Evolutionary conservation across 2,888 invertebrate genomes (phyloP).

Genomic region (Kryphioiulus occultus): DNA sequence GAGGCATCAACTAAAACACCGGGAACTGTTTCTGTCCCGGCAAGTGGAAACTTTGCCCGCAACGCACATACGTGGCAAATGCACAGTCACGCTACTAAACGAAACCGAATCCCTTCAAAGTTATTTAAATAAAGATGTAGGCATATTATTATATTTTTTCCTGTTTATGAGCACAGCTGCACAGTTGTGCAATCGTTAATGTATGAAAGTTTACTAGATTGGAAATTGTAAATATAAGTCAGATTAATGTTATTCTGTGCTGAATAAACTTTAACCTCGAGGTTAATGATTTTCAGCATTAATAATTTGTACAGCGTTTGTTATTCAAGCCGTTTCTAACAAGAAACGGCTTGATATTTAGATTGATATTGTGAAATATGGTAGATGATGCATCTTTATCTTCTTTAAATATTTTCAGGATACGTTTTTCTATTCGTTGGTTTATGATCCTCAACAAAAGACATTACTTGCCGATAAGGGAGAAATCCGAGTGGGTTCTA

Average conservation of each 20-base stretch:
- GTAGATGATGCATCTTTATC: neutral
- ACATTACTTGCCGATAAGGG: slow-evolving; percentile 98
- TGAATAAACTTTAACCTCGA: too few relatives aligned
- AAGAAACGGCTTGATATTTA: too few relatives aligned
- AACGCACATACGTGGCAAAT: slow-evolving; percentile 99
- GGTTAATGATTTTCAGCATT: too few relatives aligned
- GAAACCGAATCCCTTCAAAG: slow-evolving; percentile 97
- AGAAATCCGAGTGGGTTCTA: slow-evolving; percentile 88
- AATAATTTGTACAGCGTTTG: too few relatives aligned
- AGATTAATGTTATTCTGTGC: too few relatives aligned
- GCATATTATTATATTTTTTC: slow-evolving; percentile 60
- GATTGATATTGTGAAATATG: too few relatives aligned
- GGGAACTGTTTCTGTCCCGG: slow-evolving; percentile 96
- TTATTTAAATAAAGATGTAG: slow-evolving; percentile 95
- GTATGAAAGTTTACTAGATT: neutral
- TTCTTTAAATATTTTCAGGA: slow-evolving; percentile 70
- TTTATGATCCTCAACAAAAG: slow-evolving; percentile 99
- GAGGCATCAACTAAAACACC: slow-evolving; percentile 94
- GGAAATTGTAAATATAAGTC: neutral
- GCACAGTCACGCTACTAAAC: slow-evolving; percentile 97
- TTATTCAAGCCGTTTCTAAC: too few relatives aligned
- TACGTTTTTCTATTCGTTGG: slow-evolving; percentile 99
- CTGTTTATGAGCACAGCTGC: neutral
- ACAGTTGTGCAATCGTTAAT: neutral
- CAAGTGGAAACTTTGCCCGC: slow-evolving; percentile 96